Evolutionary conservation across 2,888 invertebrate species (phyloP), one percentile per base, ranked within the genome.

Genomic region (Nomada fabriciana): DNA sequence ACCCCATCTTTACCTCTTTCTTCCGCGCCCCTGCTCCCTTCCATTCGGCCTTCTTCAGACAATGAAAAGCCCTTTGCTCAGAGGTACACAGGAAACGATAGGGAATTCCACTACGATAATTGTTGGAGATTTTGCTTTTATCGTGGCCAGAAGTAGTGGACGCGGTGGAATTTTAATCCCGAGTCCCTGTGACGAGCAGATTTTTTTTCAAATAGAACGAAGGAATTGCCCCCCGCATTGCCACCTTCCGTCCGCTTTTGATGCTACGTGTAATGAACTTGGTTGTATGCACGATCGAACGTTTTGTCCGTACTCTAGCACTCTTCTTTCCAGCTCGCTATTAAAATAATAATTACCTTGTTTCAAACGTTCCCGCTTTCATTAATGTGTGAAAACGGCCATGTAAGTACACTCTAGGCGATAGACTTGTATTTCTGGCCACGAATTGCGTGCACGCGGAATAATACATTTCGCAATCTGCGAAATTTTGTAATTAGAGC

Each of bases 161-260:
- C 36, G 80, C 74, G 82, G 73, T 86, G 87, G 87, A 87, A 86
- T 87, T 87, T 87, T 86, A 87, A 87, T 87, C 74, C 76, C 70
- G 52, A 74, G 76, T 20, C 76, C 63, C 69, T 65, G 59, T 55
- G 61, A 53, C 50, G 13, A 20, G 23, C 18, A 23, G 15, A 55
- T 59, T n/a, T 64, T 11, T n/a, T 13, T 13, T 13, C 15, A 42
- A 5, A 59, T 52, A 42, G 63, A n/a, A 20, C 29, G 64, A 15
- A 67, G 73, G 65, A 77, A 60, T 73, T 73, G 60, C 43, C 43
- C 52, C 29, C 18, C 2, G 43, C 73, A 10, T 53, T 15, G n/a
- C 9, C 43, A 57, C 60, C 65, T 64, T 52, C 11, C 13, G 59
- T 43, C 10, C 29, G 52, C 52, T 20, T 68, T 36, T 67, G n/a